Conservation (phyloP, 2,888 invertebrate species). For the Leucania comma region DNA sequence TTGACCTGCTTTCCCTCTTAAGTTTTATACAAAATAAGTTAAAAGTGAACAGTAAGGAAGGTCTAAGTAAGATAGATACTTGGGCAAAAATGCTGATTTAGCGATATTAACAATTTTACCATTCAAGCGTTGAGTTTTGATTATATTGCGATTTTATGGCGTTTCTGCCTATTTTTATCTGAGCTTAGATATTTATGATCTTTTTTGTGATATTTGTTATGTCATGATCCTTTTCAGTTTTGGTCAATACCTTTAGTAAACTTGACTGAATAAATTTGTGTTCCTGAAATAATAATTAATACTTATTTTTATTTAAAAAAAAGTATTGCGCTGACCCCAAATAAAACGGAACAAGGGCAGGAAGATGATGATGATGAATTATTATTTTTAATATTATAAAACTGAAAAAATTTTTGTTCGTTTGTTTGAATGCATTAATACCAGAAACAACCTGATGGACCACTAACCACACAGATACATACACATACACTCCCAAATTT, state of each 20-base stretch:
- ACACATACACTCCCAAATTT: too few species aligned
- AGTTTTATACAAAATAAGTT: constrained; percentile 39
- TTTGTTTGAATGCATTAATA: too few species aligned
- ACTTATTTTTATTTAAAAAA: too few species aligned
- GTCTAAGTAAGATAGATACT: constrained; percentile 56
- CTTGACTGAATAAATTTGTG: not conserved
- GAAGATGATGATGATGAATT: too few species aligned
- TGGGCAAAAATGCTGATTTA: constrained; percentile 68
- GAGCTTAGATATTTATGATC: constrained; percentile 30
- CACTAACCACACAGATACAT: too few species aligned
- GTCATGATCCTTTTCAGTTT: not conserved
- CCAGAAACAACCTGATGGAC: too few species aligned
- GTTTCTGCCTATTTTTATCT: constrained; percentile 41
- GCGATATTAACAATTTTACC: constrained; percentile 71
- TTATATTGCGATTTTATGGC: constrained; percentile 63
- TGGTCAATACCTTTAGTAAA: not conserved
- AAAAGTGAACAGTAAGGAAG: constrained; percentile 51
- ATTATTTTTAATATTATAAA: too few species aligned
- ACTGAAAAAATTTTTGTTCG: too few species aligned
- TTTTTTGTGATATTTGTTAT: constrained; percentile 26
- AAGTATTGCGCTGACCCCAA: too few species aligned
- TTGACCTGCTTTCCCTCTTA: constrained; percentile 55
- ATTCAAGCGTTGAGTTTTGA: constrained; percentile 66
- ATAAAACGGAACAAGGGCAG: too few species aligned
- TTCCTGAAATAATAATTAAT: not conserved